Evolutionary conservation across 1,140 invertebrate species (phyloP), one percentile per base, ranked within the genome.

Genomic region (Cherax destructor): DNA sequence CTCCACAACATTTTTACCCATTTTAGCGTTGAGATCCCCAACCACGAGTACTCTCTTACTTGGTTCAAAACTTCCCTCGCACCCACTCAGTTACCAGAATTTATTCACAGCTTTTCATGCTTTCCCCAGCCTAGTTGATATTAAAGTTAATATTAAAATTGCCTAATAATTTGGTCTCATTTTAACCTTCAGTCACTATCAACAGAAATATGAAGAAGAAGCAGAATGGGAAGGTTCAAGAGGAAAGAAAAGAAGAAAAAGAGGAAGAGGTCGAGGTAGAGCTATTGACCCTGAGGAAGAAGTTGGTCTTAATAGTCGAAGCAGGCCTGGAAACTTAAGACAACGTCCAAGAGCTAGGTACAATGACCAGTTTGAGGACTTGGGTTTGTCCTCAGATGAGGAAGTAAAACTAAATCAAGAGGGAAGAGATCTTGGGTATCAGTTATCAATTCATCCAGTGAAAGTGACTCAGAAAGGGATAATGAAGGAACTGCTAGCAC

Each of bases 191-290:
- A 10, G 52, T 56, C 13, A 56, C 52, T 56, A 13, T 78, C 41
- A 13, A 18, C 77, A 91, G 89, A 91, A 91, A 79, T 91, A 91
- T 41, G 89, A 91, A 61, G 89, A 91, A 56, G 89, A 91, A 61
- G 89, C 89, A 41, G 89, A 91, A 74, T 91, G 89, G 89, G 89
- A 91, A 41, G 89, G 89, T 18, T 61, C 89, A 47, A 85, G 89
- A 91, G 89, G 89, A 4, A 91, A 91, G 16, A 91, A 91, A 76
- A 85, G 83, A 52, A 59, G 83, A 77, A 86, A 65, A 61, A 78
- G 83, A 65, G 83, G 89, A 16, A 61, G 59, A 41, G 81, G 81
- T 52, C 74, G 83, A 47, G 74, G 81, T 24, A 21, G 89, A 79
- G 59, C 21, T 21, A 76, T 91, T 13, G 83, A 91, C 47, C 83